Base-by-base conservation (phyloP, 2,797 vertebrate species). In the Paguma larvata region DNA sequence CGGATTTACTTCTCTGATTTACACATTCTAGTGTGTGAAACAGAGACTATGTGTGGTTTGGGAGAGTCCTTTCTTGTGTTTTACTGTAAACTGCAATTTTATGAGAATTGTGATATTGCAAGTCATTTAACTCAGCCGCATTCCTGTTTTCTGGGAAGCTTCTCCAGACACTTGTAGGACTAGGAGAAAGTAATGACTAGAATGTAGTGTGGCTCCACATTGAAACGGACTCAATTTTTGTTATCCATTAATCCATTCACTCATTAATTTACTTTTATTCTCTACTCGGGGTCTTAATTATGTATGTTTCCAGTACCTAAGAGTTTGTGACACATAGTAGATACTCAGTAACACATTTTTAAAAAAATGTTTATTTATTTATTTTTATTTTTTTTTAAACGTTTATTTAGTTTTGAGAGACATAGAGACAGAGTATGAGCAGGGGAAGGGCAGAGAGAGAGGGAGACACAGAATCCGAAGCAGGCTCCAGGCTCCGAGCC, bases 341-440 rank as follows among this genome's bases (percentile, higher is more conserved):
- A 65, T 85, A 41, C 30, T 91, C 38, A 97, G 41, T 72, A 82
- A 89, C 72, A 13, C 27, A 75, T 30, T 93, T 85, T 38, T 30
- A 77, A 38, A 38, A 38, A 38, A 38, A 38, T 38, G 38, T 38
- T 38, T 38, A 38, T 38, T 38, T 38, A 38, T 38, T 38, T 38
- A n/a, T n/a, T n/a, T n/a, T n/a, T n/a, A n/a, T n/a, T n/a, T n/a
- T n/a, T n/a, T n/a, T n/a, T n/a, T n/a, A n/a, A n/a, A n/a, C n/a
- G n/a, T n/a, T n/a, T n/a, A n/a, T n/a, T n/a, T n/a, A n/a, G n/a
- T n/a, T n/a, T n/a, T n/a, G n/a, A n/a, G n/a, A n/a, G n/a, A n/a
- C n/a, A n/a, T n/a, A n/a, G n/a, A n/a, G n/a, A n/a, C n/a, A n/a
- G n/a, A n/a, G n/a, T n/a, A n/a, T n/a, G n/a, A n/a, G n/a, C n/a